Evolutionary conservation across 2,113 vertebrate species (phyloP).

Genomic region (Tonatia bakeri): DNA sequence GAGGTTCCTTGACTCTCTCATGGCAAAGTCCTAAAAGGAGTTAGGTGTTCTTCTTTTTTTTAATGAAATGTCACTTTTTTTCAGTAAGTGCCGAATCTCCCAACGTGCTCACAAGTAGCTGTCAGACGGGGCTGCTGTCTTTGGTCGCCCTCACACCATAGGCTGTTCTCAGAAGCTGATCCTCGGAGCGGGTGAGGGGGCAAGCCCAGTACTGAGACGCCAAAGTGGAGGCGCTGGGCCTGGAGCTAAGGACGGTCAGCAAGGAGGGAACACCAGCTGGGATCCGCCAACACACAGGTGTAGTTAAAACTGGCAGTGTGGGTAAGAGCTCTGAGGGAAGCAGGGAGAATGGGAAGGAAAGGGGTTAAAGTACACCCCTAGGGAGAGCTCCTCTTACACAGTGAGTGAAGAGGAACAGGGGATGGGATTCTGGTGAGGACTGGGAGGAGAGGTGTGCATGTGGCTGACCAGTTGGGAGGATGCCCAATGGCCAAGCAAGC

Average conservation of each 20-base stretch:
- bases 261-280: rapidly evolving
- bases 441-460: neutral
- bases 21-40: neutral
- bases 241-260: rapidly evolving
- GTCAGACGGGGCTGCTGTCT: neutral
- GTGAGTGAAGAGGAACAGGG: neutral
- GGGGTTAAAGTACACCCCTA: neutral
- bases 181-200: rapidly evolving
- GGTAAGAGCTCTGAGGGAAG: neutral
- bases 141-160: rapidly evolving
- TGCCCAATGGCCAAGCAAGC: neutral
- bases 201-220: rapidly evolving
- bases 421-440: neutral
- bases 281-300: rapidly evolving
- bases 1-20: neutral
- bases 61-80: neutral
- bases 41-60: no score
- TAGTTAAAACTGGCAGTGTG: neutral
- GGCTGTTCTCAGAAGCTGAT: neutral
- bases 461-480: neutral
- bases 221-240: neutral
- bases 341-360: neutral
- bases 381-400: neutral
- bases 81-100: neutral
- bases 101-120: neutral